Base-by-base conservation (phyloP, 2,888 invertebrate genomes). In the Amiota minor region DNA sequence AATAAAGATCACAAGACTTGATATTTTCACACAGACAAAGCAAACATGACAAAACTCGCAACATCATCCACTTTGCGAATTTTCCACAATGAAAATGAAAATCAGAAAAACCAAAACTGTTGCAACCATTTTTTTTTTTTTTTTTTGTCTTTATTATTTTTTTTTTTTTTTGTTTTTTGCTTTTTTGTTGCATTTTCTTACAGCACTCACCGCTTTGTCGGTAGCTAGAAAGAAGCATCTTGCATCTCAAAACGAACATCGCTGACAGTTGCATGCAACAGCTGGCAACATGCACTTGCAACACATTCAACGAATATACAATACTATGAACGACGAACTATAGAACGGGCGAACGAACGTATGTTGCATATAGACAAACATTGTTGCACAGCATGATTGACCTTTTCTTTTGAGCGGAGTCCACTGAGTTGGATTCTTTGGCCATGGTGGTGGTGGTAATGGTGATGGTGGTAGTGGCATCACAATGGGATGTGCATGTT, bases 401-500 rank as follows among this genome's bases (percentile, higher is more conserved):
- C 67, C 67, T 68, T 72, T 72, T 69, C 61, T n/a, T 73, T 18
- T 23, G 14, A 73, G 59, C 16, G 61, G 69, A 70, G 74, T 77
- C 83, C 81, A 74, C 72, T 18, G 14, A 74, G 76, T 67, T 20
- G 18, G 16, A 20, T 59, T 16, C 18, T 76, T 50, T 47, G 62
- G 47, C 64, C 59, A 20, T 75, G 61, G 62, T 72, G 62, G 6
- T 62, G 55, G 23, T 70, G 49, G 68, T 71, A 61, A 14, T 74
- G 72, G 59, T 69, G 59, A 23, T 56, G 65, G 65, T 73, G 74
- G 9, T 47, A 65, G 61, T 76, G 76, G 14, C 69, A 61, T 71
- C 69, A 56, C 53, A 65, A 75, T 78, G 75, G 75, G 76, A 75
- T 76, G 35, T 35, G 35, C 35, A 35, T 35, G 75, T 72, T 73